Percentiles rank a stretch among this genome's conserved stretches.
Conservation (phyloP, 2,113 vertebrate species). For the Tachysurus vachellii region DNA sequence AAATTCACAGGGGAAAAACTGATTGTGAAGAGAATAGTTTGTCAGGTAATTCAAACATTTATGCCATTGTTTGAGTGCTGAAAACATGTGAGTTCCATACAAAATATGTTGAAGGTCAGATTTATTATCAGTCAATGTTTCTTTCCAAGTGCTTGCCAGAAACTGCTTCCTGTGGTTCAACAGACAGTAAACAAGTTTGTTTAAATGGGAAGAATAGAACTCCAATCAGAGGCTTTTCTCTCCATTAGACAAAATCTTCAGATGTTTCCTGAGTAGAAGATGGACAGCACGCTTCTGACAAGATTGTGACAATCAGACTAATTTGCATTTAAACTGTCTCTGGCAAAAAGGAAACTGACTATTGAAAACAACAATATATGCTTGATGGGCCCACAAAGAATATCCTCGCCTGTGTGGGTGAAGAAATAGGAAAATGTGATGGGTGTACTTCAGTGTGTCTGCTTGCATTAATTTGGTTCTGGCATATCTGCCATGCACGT, state of each 20-base stretch:
- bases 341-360: background rate
- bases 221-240: background rate
- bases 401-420: background rate
- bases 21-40: background rate
- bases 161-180: background rate
- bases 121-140: background rate
- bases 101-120: slow-evolving; percentile 7
- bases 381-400: background rate
- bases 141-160: background rate
- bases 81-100: background rate
- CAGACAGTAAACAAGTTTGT: background rate
- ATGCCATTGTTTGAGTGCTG: background rate
- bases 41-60: background rate
- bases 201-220: slow-evolving; percentile 2
- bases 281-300: background rate
- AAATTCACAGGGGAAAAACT: background rate
- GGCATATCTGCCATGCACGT: background rate
- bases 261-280: background rate
- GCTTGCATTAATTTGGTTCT: slow-evolving; percentile 4
- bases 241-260: background rate
- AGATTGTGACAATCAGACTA: background rate
- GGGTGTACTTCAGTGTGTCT: slow-evolving; percentile 8
- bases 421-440: background rate
- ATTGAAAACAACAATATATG: slow-evolving; percentile 13
- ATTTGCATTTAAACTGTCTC: background rate